These are phyloP conservation scores for Pharmacophagus antenor DNA, from an alignment of 2,888 invertebrate species.

Conservation along the genomic window DNA sequence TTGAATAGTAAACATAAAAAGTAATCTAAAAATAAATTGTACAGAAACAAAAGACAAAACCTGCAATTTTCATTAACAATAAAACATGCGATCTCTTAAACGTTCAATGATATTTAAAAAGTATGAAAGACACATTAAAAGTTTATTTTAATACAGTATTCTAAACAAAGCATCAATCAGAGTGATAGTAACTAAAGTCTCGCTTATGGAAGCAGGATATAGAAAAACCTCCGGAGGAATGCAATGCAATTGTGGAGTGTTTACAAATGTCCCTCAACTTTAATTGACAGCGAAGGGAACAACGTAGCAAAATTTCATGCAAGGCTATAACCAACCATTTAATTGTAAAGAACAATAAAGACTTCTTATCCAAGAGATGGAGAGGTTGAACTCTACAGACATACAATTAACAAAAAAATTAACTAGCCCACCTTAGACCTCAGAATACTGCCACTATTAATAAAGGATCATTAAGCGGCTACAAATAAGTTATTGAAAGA, in stretches of 20 bases:
- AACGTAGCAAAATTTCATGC: conserved; percentile 15
- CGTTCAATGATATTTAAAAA: neutral
- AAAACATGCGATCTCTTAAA: conserved; percentile 22
- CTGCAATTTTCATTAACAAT: neutral
- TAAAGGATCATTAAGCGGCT: too few species aligned
- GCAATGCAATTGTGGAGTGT: conserved; percentile 52
- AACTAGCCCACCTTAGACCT: too few species aligned
- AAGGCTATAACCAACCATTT: conserved; percentile 16
- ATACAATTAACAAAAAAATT: too few species aligned
- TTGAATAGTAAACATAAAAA: neutral
- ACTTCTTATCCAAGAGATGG: too few species aligned
- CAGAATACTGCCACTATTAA: too few species aligned
- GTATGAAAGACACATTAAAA: conserved; percentile 12
- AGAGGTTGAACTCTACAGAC: too few species aligned
- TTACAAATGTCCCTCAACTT: conserved; percentile 46
- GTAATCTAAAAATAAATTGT: neutral
- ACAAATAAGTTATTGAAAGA: too few species aligned
- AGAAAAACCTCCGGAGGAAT: conserved; percentile 46
- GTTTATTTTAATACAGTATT: conserved; percentile 34
- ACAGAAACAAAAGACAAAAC: neutral
- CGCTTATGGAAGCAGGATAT: conserved; percentile 39
- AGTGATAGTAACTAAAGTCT: conserved; percentile 36
- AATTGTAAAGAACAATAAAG: neutral
- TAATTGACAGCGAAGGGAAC: conserved; percentile 42
- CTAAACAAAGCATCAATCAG: conserved; percentile 36